Percentiles rank a stretch among this genome's conserved stretches.
These are phyloP conservation scores for Callionymus lyra DNA, from an alignment of 2,113 vertebrate species.

Conservation along the genomic window DNA sequence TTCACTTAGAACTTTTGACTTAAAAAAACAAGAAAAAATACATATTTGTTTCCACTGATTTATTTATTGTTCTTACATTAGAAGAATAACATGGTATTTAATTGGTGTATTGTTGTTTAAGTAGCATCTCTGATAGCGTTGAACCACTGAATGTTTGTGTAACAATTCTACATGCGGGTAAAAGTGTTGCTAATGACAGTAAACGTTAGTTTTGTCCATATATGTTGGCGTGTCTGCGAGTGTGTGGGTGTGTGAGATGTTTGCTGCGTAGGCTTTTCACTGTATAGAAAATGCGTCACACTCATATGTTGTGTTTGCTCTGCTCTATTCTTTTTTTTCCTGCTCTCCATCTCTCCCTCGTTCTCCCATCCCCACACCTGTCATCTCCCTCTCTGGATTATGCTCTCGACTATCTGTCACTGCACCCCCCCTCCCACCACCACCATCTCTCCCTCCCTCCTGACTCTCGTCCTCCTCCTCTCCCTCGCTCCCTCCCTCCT, in stretches of 20 bases:
- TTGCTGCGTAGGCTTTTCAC: slow-evolving; percentile 39
- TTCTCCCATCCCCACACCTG: slow-evolving; percentile 38
- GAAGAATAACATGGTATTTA: too few relatives aligned
- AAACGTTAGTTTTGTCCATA: slow-evolving; percentile 7
- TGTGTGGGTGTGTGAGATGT: slow-evolving; percentile 19
- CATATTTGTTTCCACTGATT: too few relatives aligned
- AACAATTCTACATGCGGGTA: too few relatives aligned
- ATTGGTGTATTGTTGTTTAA: too few relatives aligned
- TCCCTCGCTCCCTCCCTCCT: not conserved
- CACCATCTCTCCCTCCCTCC: not conserved
- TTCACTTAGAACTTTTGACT: too few relatives aligned
- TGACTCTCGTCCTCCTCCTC: slow-evolving; percentile 1
- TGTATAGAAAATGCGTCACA: slow-evolving; percentile 50
- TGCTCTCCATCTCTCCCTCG: slow-evolving; percentile 11
- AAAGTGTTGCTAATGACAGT: not conserved
- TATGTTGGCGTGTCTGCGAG: slow-evolving; percentile 3
- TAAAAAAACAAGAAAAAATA: too few relatives aligned
- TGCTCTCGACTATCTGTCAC: slow-evolving; percentile 22
- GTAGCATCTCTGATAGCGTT: too few relatives aligned
- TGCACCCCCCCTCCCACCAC: slow-evolving; percentile 6
- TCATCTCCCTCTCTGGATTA: slow-evolving; percentile 45
- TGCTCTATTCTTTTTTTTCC: not conserved
- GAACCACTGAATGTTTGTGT: too few relatives aligned
- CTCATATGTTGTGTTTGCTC: slow-evolving; percentile 39
- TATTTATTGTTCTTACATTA: too few relatives aligned